Base-by-base conservation (phyloP, 2,888 invertebrate genomes). In the Campoplex nolae region DNA sequence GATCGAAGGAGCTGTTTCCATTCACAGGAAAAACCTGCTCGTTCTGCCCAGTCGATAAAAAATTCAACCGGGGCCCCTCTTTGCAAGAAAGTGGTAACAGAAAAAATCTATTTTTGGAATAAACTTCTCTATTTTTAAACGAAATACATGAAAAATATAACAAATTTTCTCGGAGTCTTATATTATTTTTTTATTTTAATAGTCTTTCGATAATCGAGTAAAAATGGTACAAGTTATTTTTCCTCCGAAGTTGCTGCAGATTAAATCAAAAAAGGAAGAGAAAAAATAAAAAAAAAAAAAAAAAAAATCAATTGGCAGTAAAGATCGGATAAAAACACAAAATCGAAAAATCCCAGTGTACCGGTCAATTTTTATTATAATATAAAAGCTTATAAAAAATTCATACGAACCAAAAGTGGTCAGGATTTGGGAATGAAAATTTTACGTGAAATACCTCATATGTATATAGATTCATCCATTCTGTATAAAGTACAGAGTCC, bases 401-500 rank as follows among this genome's bases (percentile, higher is more conserved):
- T 18, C n/a, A 45, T 45, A 45, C 9, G 62, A 62, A 32, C 16
- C 16, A 32, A 32, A 62, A 62, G 62, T 32, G 32, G 32, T 32
- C 62, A 32, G 62, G 62, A 32, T 62, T 62, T 16, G 16, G 16
- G 32, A 32, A 62, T 62, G 32, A 62, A 62, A 62, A 62, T 62
- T 71, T 16, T 9, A 71, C 16, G 45, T 28, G 71, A 16, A 71
- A 48, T 32, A 62, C 62, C 32, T 62, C 62, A 62, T 62, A 62
- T 7, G n/a, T 65, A 77, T 65, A 48, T 54, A 78, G 54, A 68
- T 68, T 18, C 28, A 42, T 48, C 42, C 58, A 58, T 75, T 75
- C 28, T 62, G 28, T 77, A 77, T 68, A 38, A 70, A 58, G 73
- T 73, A 80, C 65, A 76, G 80, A 70, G 28, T 67, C 70, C 74